Evolutionary conservation across 1,140 invertebrate genomes (phyloP).

Genomic region (Heterodera schachtii): DNA sequence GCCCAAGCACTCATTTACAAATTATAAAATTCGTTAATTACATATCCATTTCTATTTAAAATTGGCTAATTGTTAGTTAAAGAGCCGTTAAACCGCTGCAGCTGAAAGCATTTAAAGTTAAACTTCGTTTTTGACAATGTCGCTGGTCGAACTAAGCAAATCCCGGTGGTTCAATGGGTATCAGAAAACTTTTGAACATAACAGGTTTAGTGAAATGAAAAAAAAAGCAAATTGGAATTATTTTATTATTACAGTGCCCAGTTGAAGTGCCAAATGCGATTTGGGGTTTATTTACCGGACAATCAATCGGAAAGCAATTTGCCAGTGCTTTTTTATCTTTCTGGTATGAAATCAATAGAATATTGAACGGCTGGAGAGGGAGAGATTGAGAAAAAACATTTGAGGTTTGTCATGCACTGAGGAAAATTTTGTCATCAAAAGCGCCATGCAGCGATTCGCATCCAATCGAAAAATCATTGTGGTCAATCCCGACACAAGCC

Average conservation of each 20-base stretch:
- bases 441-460: slow-evolving; percentile 85
- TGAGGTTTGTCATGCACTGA: slow-evolving; percentile 86
- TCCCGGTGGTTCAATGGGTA: slow-evolving; percentile 40
- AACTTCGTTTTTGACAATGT: not conserved
- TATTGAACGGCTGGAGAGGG: not conserved
- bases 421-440: slow-evolving; percentile 92
- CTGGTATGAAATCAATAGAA: slow-evolving; percentile 69
- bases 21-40: too few species aligned
- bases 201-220: slow-evolving; percentile 23
- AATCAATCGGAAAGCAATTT: slow-evolving; percentile 72
- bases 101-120: not conserved
- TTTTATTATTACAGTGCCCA: not conserved
- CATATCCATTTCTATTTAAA: too few species aligned
- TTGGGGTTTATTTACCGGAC: slow-evolving; percentile 31
- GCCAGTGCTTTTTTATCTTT: slow-evolving; percentile 89
- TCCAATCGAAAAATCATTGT: slow-evolving; percentile 80
- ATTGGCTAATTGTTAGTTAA: too few species aligned
- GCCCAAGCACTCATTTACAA: too few species aligned
- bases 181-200: slow-evolving; percentile 43
- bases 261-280: slow-evolving; percentile 27
- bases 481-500: slow-evolving; percentile 92
- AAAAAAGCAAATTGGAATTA: not conserved
- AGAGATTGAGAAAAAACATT: slow-evolving; percentile 24
- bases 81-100: too few species aligned
- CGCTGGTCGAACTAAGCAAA: slow-evolving; percentile 23